phyloP scores from a whole-genome alignment of 1,140 invertebrate genomes.

The Palaemon carinicauda region DNA sequence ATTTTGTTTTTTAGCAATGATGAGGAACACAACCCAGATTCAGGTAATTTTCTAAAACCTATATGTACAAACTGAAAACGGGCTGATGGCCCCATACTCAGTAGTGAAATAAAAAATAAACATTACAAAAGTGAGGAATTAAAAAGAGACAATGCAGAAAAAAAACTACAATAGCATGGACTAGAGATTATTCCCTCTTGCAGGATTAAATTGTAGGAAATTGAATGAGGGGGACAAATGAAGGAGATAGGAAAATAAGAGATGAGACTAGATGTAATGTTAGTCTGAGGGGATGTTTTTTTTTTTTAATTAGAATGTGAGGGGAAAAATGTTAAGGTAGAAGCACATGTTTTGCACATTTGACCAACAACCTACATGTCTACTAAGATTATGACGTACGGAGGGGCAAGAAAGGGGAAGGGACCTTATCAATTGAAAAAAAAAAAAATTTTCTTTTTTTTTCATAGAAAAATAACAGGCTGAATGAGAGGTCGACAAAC shows the following conservation, averaged over 20 bases:
- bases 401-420: background rate
- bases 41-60: background rate
- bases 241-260: background rate
- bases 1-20: background rate
- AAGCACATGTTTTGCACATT: too few species aligned
- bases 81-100: background rate
- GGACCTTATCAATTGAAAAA: background rate
- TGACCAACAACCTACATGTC: too few species aligned
- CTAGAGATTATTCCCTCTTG: too few species aligned
- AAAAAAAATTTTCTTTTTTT: background rate
- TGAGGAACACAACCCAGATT: background rate
- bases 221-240: background rate
- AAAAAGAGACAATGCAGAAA: background rate
- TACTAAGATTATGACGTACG: background rate
- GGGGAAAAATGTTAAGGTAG: background rate
- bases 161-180: background rate
- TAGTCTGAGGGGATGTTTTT: background rate
- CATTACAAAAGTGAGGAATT: background rate
- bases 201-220: background rate
- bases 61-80: slow-evolving; percentile 22
- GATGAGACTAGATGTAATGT: background rate
- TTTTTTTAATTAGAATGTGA: background rate
- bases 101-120: background rate
- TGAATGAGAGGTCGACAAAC: background rate
- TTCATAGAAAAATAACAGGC: background rate